Base-by-base conservation (phyloP, 2,797 vertebrate genomes). In the Pangasius larnaudii region DNA sequence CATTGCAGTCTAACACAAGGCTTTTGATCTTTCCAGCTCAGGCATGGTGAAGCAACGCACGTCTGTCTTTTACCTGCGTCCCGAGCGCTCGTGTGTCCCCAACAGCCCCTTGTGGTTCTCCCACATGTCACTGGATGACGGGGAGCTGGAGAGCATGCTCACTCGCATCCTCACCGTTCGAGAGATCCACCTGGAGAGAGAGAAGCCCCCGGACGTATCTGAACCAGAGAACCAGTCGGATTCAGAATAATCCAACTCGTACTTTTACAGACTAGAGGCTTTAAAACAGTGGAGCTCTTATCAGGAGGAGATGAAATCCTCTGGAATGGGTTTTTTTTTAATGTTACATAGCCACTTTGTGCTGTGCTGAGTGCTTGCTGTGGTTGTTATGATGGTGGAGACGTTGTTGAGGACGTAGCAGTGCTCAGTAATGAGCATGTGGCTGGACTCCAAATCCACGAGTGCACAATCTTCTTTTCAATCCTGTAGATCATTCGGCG, bases 101-200 rank as follows among this genome's bases (percentile, higher is more conserved):
- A 98, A 98, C 91, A 99, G 98, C 93, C 98, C 99, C 24, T 95
- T 99, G 95, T 99, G 99, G 99, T 99, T 98, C 93, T 98, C 98
- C 91, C 97, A 97, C 39, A 94, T 96, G 77, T 95, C 98, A 3
- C 96, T 99, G 93, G 98, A 98, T 24, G 96, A 97, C 58, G 93
- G 90, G 90, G 97, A 97, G 91, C 96, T 99, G 97, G 98, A 98
- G 93, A 96, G 96, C 95, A 99, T 99, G 99, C 96, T 99, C 91
- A 98, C 95, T 10, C 96, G 99, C 81, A 98, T 99, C 93, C 97
- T 99, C 87, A 97, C 97, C 85, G 97, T 99, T 93, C 95, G 98
- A 92, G 98, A 99, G 94, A 95, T 99, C 91, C 98, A 99, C 0
- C 95, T 98, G 90, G 96, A 97, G 94, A 96, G 96, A 94, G 96